These are phyloP conservation scores for Scaptomyza pallida DNA, from an alignment of 1,140 invertebrate genomes.

Conservation along the genomic window DNA sequence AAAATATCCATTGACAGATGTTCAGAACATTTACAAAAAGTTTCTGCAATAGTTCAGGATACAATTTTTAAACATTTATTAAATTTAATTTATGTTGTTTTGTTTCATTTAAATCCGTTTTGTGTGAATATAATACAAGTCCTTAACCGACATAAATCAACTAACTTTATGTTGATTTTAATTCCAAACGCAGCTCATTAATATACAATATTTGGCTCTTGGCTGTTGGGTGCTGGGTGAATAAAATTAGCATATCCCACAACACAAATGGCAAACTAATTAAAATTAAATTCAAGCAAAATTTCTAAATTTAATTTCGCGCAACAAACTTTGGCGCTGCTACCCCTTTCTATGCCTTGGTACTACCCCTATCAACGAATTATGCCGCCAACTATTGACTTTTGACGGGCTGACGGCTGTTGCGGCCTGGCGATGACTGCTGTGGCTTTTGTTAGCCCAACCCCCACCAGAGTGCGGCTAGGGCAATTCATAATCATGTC, in stretches of 20 bases:
- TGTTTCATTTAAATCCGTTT: too few relatives aligned
- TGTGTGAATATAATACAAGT: too few relatives aligned
- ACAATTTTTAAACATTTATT: not conserved
- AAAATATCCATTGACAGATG: slow-evolving; percentile 12
- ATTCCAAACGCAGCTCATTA: slow-evolving; percentile 47
- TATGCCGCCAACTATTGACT: slow-evolving; percentile 70
- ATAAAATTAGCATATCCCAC: slow-evolving; percentile 65
- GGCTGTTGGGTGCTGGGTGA: too few relatives aligned
- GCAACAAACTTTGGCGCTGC: slow-evolving; percentile 50
- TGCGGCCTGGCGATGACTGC: slow-evolving; percentile 40
- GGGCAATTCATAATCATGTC: slow-evolving; percentile 81
- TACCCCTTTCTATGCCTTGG: not conserved
- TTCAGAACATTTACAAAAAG: not conserved
- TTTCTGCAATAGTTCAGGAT: not conserved
- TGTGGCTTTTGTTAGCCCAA: slow-evolving; percentile 70
- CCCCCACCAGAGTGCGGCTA: slow-evolving; percentile 19
- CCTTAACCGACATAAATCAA: too few relatives aligned
- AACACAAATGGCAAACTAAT: slow-evolving; percentile 71
- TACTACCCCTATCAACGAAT: slow-evolving; percentile 9
- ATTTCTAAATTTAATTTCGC: slow-evolving; percentile 73
- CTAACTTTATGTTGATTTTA: not conserved
- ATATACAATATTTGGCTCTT: slow-evolving; percentile 59
- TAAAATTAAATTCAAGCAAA: slow-evolving; percentile 78
- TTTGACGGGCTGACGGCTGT: slow-evolving; percentile 49
- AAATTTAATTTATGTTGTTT: too few relatives aligned